Conservation (phyloP, 2,797 vertebrate genomes). For the Muscicapa comitata region DNA sequence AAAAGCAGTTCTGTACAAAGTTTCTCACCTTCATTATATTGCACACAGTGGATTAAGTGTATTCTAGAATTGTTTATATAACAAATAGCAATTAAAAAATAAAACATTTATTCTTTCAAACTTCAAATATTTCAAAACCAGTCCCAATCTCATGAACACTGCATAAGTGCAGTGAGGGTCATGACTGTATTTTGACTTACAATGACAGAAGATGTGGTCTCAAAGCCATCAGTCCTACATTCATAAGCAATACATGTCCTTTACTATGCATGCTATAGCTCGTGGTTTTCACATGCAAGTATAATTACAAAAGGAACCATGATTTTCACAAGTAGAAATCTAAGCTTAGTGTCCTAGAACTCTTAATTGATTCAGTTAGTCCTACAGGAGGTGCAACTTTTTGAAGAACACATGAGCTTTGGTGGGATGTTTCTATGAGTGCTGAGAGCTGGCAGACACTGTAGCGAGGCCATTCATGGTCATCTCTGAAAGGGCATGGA, state of each 20-base stretch:
- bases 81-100: neutral
- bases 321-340: neutral
- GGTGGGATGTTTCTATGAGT: neutral
- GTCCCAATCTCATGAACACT: neutral
- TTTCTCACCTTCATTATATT: neutral
- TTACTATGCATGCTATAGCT: neutral
- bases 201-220: neutral
- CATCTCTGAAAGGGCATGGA: neutral
- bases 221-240: neutral
- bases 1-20: neutral
- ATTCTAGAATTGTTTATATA: neutral
- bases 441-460: neutral
- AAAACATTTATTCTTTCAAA: neutral
- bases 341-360: neutral
- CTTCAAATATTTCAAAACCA: neutral
- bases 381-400: neutral
- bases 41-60: neutral
- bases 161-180: neutral
- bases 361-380: neutral
- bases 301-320: neutral
- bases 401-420: neutral
- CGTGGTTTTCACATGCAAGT: neutral
- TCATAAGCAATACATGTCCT: neutral
- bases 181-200: neutral
- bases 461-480: rapidly evolving